Conservation (phyloP, 2,888 invertebrate species). For the Acleris sparsana region DNA sequence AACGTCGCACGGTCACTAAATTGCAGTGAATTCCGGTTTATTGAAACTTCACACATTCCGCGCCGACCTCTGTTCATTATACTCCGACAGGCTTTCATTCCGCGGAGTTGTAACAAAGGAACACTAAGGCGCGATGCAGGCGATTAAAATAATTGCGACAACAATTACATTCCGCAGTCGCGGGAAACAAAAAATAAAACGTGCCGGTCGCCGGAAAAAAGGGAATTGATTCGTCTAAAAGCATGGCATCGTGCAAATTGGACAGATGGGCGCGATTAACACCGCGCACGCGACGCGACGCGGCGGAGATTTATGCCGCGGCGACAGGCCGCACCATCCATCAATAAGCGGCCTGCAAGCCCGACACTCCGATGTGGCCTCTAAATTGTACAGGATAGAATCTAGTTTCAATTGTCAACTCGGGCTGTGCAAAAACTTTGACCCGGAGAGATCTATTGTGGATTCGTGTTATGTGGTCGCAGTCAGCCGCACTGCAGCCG, state of each 20-base stretch:
- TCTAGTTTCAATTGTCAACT: not conserved
- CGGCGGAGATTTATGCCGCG: constrained; percentile 11
- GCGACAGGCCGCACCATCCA: not conserved
- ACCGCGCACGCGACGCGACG: constrained; percentile 4
- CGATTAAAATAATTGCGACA: constrained; percentile 23
- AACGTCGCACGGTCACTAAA: no score
- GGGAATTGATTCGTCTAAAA: constrained; percentile 11
- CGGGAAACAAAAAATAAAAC: not conserved
- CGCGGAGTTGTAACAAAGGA: constrained; percentile 9
- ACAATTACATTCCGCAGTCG: not conserved
- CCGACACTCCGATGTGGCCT: not conserved
- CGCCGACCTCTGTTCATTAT: not conserved
- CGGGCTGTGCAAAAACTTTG: not conserved
- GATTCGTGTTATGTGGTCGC: not conserved
- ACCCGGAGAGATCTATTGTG: not conserved
- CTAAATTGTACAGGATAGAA: not conserved
- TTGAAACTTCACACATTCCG: not conserved
- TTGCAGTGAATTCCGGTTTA: no score
- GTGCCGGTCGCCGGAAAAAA: not conserved
- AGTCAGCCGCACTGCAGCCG: not conserved
- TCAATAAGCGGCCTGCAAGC: not conserved
- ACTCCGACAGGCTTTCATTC: not conserved
- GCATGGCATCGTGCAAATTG: constrained; percentile 12
- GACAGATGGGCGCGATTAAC: constrained; percentile 21
- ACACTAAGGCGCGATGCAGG: not conserved